phyloP scores from a whole-genome alignment of 2,888 invertebrate species.

The Andrena flavipes region DNA sequence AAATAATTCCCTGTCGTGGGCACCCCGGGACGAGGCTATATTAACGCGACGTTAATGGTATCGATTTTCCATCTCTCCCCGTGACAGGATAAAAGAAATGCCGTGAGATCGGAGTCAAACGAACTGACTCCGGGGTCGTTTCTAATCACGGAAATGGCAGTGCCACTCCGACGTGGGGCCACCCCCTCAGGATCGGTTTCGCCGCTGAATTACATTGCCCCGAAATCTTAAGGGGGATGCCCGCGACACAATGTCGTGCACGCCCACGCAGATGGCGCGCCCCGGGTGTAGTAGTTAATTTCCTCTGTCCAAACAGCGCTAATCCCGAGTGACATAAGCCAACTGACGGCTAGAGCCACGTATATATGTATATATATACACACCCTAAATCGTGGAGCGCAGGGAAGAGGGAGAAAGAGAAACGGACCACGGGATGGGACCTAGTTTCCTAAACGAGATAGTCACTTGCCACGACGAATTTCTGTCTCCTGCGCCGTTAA shows the following conservation, averaged over 20 bases:
- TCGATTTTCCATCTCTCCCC: conserved; percentile 35
- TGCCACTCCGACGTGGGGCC: conserved; percentile 53
- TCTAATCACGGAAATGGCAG: conserved; percentile 75
- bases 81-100: conserved; percentile 44
- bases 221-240: conserved; percentile 74
- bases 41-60: conserved; percentile 48
- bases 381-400: conserved; percentile 59
- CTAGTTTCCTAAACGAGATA: conserved; percentile 52
- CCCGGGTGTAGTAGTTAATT: conserved; percentile 82
- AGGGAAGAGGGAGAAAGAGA: conserved; percentile 23
- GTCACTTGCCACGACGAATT: conserved; percentile 51
- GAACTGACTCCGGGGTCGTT: conserved; percentile 53
- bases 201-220: conserved; percentile 72
- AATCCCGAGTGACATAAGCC: conserved; percentile 84
- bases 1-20: neutral
- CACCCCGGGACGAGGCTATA: conserved; percentile 11
- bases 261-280: conserved; percentile 79
- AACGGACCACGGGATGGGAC: conserved; percentile 14
- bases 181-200: conserved; percentile 72
- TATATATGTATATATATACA: conserved; percentile 57
- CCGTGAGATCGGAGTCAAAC: conserved; percentile 52
- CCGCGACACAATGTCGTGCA: conserved; percentile 78
- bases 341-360: conserved; percentile 77
- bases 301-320: conserved; percentile 84
- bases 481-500: conserved; percentile 17